These are phyloP conservation scores for Brachypodius melanocephalos DNA, from an alignment of 2,113 vertebrate genomes.

Conservation along the genomic window DNA sequence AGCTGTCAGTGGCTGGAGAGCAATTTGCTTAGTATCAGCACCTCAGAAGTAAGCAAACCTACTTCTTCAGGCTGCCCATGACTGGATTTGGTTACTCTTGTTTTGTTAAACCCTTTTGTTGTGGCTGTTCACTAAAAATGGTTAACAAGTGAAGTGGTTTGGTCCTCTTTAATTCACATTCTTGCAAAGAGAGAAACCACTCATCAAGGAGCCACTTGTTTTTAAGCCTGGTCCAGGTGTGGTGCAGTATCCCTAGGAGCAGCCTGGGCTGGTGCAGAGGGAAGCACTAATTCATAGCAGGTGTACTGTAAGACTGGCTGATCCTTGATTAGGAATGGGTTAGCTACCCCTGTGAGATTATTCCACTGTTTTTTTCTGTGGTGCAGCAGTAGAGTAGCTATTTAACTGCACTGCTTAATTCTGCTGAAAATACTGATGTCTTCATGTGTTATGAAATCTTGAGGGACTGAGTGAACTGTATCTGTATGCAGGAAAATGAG, in stretches of 20 bases:
- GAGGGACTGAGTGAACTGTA: not conserved
- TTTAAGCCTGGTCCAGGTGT: not conserved
- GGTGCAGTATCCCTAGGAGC: not conserved
- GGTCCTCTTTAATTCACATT: not conserved
- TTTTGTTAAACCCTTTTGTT: not conserved
- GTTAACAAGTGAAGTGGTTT: not conserved
- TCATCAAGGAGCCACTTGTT: not conserved
- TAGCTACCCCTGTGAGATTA: not conserved
- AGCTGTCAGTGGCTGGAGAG: not conserved
- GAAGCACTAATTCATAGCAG: not conserved
- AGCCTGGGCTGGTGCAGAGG: not conserved
- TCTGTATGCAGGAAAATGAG: not conserved
- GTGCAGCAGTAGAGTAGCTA: not conserved
- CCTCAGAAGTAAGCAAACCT: not conserved
- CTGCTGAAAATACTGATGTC: not conserved
- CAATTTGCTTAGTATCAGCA: not conserved
- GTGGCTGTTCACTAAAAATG: not conserved
- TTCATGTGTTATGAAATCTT: not conserved
- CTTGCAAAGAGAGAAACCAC: not conserved
- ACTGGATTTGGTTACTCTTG: not conserved
- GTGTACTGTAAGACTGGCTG: not conserved
- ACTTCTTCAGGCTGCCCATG: not conserved
- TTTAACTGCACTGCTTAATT: not conserved
- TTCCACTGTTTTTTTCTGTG: not conserved
- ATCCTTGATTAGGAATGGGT: not conserved